These are phyloP conservation scores for Diplolepis rosae DNA, from an alignment of 2,888 invertebrate genomes.

Conservation along the genomic window DNA sequence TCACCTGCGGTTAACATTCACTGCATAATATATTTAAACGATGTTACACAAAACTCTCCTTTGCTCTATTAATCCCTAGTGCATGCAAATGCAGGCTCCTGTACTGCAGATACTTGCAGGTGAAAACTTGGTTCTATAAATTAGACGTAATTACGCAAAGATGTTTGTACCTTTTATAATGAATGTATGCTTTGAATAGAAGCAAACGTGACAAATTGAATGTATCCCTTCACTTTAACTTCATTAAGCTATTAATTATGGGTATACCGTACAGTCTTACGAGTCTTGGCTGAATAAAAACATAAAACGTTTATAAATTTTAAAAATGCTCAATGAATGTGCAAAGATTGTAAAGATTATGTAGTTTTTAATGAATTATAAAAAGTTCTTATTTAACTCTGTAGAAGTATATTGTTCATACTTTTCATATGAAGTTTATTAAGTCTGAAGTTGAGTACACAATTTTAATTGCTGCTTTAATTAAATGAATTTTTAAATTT, in stretches of 20 bases:
- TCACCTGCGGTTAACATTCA: conserved; percentile 22
- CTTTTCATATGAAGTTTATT: no score
- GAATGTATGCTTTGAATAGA: background rate
- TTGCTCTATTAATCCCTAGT: background rate
- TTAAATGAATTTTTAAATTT: background rate
- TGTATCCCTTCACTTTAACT: no score
- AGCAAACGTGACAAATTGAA: background rate
- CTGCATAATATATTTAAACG: conserved; percentile 8
- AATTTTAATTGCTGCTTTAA: background rate
- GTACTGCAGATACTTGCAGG: background rate
- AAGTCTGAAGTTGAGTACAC: no score
- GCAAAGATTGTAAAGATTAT: background rate
- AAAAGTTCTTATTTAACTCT: background rate
- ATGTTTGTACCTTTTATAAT: background rate
- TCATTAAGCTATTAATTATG: background rate
- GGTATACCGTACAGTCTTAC: background rate
- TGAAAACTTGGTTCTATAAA: conserved; percentile 3
- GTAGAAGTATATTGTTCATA: background rate
- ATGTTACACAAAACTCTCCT: conserved; percentile 16
- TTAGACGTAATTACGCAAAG: conserved; percentile 15
- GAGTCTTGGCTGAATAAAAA: background rate
- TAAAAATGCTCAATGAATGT: no score
- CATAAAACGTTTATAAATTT: background rate
- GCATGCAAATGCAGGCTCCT: background rate
- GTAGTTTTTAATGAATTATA: background rate